Conservation (phyloP, 2,113 vertebrate species). For the Diadophis punctatus region DNA sequence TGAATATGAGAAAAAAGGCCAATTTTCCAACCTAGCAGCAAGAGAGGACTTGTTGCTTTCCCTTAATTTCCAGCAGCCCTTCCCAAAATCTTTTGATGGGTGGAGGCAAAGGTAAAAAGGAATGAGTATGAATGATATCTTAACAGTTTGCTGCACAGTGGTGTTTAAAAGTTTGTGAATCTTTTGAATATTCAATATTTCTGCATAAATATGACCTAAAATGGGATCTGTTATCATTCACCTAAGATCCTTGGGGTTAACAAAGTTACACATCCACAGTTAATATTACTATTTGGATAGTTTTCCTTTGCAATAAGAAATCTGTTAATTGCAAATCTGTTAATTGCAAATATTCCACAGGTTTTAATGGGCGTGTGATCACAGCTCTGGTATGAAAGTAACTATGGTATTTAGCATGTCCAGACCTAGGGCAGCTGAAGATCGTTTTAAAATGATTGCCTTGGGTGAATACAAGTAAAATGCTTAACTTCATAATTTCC, state of each 20-base stretch:
- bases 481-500: not conserved
- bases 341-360: not conserved
- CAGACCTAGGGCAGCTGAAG: not conserved
- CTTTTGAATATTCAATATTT: not conserved
- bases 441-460: not conserved
- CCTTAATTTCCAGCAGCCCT: not conserved
- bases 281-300: not conserved
- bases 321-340: not conserved
- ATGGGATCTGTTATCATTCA: not conserved
- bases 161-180: not conserved
- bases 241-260: not conserved
- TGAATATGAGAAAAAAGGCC: not conserved
- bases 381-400: not conserved
- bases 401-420: not conserved
- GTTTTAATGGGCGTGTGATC: not conserved
- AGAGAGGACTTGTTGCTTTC: not conserved
- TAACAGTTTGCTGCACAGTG: not conserved
- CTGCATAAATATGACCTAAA: not conserved
- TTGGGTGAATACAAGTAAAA: not conserved
- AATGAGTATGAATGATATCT: not conserved
- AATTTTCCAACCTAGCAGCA: not conserved
- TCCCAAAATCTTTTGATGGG: not conserved
- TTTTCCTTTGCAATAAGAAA: not conserved
- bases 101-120: not conserved
- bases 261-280: not conserved